Evolutionary conservation across 1,140 invertebrate species (phyloP).

Genomic region (Temnothorax nylanderi): DNA sequence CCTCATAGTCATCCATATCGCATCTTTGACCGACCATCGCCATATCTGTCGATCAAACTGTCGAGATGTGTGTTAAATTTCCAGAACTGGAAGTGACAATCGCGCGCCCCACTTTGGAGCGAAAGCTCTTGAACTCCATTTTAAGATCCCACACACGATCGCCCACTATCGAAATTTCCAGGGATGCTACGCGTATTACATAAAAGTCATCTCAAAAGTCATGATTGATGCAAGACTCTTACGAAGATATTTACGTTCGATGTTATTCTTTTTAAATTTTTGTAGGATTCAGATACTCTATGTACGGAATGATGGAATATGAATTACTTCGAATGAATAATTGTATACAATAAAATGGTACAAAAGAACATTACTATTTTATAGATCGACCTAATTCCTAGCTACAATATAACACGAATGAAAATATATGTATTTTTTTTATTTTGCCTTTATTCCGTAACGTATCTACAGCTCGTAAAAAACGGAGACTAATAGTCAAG

Average conservation of each 20-base stretch:
- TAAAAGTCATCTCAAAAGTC: not conserved
- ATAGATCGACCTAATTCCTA: not conserved
- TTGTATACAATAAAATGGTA: too few species aligned
- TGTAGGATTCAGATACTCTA: not conserved
- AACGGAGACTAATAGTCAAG: not conserved
- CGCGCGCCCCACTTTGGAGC: slow-evolving; percentile 54
- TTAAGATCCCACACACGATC: slow-evolving; percentile 48
- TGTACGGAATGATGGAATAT: not conserved
- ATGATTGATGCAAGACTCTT: not conserved
- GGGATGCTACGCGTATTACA: not conserved
- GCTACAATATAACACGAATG: too few species aligned
- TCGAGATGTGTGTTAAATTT: slow-evolving; percentile 44
- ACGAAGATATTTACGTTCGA: not conserved
- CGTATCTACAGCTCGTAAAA: not conserved
- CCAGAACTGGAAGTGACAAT: slow-evolving; percentile 66
- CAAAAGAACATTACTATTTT: too few species aligned
- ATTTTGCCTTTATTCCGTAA: not conserved
- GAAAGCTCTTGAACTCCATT: slow-evolving; percentile 63
- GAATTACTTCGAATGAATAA: too few species aligned
- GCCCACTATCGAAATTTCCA: not conserved
- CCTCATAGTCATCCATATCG: not conserved
- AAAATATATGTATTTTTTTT: not conserved
- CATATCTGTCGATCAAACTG: not conserved
- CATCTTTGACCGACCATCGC: not conserved
- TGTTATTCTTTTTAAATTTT: not conserved